These are phyloP conservation scores for Mastacembelus armatus DNA, from an alignment of 2,797 vertebrate species.

Conservation along the genomic window DNA sequence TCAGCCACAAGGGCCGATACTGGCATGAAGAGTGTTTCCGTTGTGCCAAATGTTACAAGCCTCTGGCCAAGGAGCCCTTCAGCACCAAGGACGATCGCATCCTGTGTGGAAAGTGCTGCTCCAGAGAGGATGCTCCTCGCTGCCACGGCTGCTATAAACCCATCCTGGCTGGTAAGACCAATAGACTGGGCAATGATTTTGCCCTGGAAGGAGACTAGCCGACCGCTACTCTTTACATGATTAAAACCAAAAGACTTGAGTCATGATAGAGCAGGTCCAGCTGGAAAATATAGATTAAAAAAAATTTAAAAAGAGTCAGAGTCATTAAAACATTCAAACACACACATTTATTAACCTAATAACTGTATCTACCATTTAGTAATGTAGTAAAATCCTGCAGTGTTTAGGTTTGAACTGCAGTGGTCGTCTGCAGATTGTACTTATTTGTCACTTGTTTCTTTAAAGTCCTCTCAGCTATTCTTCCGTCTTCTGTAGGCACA, in stretches of 20 bases:
- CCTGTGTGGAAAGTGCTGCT: constrained; percentile 92
- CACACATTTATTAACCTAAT: too few species aligned
- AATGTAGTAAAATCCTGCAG: too few species aligned
- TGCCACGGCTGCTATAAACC: constrained; percentile 95
- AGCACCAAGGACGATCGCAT: constrained; percentile 93
- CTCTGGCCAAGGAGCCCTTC: constrained; percentile 94
- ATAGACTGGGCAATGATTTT: too few species aligned
- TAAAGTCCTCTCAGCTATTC: neutral
- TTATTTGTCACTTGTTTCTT: neutral
- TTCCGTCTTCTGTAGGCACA: constrained; percentile 79
- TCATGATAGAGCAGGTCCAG: too few species aligned
- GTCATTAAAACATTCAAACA: too few species aligned
- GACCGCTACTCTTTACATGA: neutral
- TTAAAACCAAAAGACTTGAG: too few species aligned
- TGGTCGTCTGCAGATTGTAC: neutral
- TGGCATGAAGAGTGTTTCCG: constrained; percentile 97
- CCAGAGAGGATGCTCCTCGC: constrained; percentile 87
- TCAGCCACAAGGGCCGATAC: constrained; percentile 93
- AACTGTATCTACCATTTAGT: too few species aligned
- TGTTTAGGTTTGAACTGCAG: too few species aligned
- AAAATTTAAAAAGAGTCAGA: too few species aligned
- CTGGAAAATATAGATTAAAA: too few species aligned
- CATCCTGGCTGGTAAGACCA: constrained; percentile 88
- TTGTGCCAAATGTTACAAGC: constrained; percentile 92
- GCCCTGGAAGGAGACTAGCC: too few species aligned